These are phyloP conservation scores for Coptodon bakossiorum DNA, from an alignment of 2,113 vertebrate genomes.

Conservation along the genomic window DNA sequence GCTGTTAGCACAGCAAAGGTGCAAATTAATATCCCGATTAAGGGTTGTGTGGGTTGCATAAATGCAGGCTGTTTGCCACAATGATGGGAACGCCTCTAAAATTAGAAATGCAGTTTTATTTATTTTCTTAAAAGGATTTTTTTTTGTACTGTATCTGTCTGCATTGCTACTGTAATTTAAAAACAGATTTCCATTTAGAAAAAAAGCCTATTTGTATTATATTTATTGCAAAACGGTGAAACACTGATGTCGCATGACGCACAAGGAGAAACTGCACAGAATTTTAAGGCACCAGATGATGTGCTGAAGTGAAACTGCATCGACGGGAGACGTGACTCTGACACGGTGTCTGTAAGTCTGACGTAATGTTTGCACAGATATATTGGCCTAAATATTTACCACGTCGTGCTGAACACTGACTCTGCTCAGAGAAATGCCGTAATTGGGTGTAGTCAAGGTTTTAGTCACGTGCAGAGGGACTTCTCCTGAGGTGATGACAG, in stretches of 20 bases:
- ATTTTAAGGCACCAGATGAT: background rate
- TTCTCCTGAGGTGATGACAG: constrained; percentile 29
- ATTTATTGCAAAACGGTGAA: background rate
- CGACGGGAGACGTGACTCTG: background rate
- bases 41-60: constrained; percentile 1
- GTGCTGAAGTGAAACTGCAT: background rate
- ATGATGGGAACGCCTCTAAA: background rate
- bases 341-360: background rate
- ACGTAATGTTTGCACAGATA: background rate
- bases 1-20: background rate
- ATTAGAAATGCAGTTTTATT: background rate
- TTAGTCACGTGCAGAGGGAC: constrained; percentile 9
- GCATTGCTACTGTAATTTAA: background rate
- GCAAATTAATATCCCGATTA: constrained; percentile 6
- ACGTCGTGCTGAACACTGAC: background rate
- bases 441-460: constrained; percentile 20
- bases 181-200: background rate
- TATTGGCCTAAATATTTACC: background rate
- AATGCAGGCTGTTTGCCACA: background rate
- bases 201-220: background rate
- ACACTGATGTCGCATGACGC: background rate
- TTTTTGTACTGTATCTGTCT: background rate
- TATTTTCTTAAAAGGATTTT: background rate
- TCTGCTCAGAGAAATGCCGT: background rate
- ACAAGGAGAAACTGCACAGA: background rate